phyloP scores from a whole-genome alignment of 1,140 invertebrate species.

The Wasmannia auropunctata region DNA sequence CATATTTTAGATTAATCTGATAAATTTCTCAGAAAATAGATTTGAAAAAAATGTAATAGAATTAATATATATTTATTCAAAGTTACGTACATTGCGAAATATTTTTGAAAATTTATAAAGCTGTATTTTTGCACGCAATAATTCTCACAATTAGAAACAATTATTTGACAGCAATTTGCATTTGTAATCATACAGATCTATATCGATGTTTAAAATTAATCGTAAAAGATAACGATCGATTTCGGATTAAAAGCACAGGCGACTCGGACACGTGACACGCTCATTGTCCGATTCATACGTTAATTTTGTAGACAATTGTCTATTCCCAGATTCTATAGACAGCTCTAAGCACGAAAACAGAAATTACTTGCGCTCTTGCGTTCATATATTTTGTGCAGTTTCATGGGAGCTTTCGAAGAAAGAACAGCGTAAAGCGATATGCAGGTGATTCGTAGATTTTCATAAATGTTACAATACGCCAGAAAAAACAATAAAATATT shows the following conservation, averaged over 20 bases:
- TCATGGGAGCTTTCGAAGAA: conserved; percentile 11
- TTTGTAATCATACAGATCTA: neutral
- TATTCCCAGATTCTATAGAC: conserved; percentile 37
- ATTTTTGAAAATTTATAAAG: neutral
- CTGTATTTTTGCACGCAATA: neutral
- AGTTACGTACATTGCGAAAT: neutral
- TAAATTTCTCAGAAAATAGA: neutral
- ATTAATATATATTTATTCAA: neutral
- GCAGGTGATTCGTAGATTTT: neutral
- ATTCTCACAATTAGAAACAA: conserved; percentile 5
- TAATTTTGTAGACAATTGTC: conserved; percentile 4
- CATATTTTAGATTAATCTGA: no score
- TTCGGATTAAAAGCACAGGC: neutral
- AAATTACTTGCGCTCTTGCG: neutral
- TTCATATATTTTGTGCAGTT: conserved; percentile 9
- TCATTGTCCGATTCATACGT: conserved; percentile 19
- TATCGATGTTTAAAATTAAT: neutral
- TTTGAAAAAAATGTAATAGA: neutral
- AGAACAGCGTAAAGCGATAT: neutral
- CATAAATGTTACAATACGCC: neutral
- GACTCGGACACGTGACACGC: neutral
- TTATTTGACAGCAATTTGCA: neutral
- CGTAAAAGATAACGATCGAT: neutral
- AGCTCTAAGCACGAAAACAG: neutral
- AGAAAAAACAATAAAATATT: neutral